Percentiles rank a stretch among this genome's conserved stretches.
These are phyloP conservation scores for Scleropages formosus DNA, from an alignment of 2,797 vertebrate genomes.

Conservation along the genomic window DNA sequence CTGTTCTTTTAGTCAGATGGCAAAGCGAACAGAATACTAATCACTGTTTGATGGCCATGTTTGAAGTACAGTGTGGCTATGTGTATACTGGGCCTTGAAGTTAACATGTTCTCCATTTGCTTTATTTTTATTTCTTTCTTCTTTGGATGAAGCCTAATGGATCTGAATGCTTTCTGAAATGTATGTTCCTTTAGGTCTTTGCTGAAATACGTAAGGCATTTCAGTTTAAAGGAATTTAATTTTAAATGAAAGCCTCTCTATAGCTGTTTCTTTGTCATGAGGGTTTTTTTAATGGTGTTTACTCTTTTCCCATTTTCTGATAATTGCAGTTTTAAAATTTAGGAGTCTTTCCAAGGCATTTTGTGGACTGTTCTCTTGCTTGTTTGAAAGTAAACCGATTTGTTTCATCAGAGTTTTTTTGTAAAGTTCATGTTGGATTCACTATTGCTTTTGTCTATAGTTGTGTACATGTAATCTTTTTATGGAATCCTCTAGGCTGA, in stretches of 20 bases:
- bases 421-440: too few species aligned
- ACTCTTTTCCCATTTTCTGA: neutral
- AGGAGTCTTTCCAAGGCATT: constrained; percentile 29
- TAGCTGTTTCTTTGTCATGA: neutral
- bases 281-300: constrained; percentile 9
- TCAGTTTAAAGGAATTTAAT: constrained; percentile 15
- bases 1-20: constrained; percentile 46
- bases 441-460: too few species aligned
- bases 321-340: neutral
- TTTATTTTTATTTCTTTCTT: constrained; percentile 41
- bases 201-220: constrained; percentile 19
- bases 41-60: constrained; percentile 51
- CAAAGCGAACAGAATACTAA: constrained; percentile 48
- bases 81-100: constrained; percentile 34
- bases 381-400: constrained; percentile 1
- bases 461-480: too few species aligned
- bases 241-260: constrained; percentile 4
- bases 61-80: constrained; percentile 45
- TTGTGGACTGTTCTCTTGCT: neutral
- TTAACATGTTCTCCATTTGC: constrained; percentile 34
- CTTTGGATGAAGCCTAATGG: constrained; percentile 42
- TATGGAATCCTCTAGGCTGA: too few species aligned
- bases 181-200: constrained; percentile 43
- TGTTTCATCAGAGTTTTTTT: neutral
- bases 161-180: constrained; percentile 44